Percentiles rank a stretch among this genome's conserved stretches.
Evolutionary conservation across 1,140 invertebrate species (phyloP).

Genomic region (Cardiocondyla obscurior): DNA sequence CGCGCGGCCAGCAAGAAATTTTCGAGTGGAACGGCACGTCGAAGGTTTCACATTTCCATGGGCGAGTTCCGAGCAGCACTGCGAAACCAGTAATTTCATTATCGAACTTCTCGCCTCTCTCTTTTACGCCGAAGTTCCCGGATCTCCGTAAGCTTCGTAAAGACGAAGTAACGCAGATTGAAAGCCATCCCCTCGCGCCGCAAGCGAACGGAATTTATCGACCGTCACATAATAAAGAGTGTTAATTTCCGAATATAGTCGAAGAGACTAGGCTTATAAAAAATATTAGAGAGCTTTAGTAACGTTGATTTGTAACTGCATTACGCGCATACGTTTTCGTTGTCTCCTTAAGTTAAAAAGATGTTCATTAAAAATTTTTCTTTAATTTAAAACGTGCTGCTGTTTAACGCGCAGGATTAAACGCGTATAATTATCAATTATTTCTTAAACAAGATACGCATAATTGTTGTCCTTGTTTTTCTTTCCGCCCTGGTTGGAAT

Average conservation of each 20-base stretch:
- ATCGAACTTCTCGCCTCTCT: conserved; percentile 62
- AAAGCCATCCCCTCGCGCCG: conserved; percentile 7
- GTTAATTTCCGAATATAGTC: conserved; percentile 8
- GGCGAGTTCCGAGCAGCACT: conserved; percentile 23
- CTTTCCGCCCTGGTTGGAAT: not conserved
- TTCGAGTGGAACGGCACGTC: conserved; percentile 46
- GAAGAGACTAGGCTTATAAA: conserved; percentile 5
- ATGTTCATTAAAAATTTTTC: not conserved
- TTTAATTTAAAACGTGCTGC: not conserved
- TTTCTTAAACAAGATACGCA: conserved; percentile 17
- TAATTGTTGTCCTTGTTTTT: conserved; percentile 10
- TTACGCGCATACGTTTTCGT: not conserved
- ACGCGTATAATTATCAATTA: conserved; percentile 45
- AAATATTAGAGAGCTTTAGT: not conserved
- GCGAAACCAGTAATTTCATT: conserved; percentile 61
- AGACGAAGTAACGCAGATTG: conserved; percentile 48
- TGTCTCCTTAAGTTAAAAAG: not conserved
- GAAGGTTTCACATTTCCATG: conserved; percentile 56
- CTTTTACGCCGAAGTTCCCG: conserved; percentile 53
- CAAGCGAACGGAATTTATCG: conserved; percentile 9
- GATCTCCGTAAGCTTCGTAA: conserved; percentile 31
- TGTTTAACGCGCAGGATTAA: not conserved
- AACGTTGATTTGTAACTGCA: not conserved
- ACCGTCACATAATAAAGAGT: not conserved
- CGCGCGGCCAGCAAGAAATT: conserved; percentile 24